Evolutionary conservation across 1,140 invertebrate genomes (phyloP).

Genomic region (Meloidogyne exigua): DNA sequence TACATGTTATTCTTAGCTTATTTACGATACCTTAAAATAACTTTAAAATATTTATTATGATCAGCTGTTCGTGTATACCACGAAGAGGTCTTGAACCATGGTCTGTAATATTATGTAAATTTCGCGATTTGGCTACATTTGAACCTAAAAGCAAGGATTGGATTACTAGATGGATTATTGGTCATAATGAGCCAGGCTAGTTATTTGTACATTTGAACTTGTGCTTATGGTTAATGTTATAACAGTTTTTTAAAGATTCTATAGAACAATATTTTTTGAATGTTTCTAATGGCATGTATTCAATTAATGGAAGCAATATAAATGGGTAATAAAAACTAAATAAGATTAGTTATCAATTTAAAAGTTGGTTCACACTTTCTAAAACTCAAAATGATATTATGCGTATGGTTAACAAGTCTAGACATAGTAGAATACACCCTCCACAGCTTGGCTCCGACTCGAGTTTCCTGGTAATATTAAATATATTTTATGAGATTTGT

Average conservation of each 20-base stretch:
- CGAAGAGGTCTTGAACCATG: constrained; percentile 55
- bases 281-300: constrained; percentile 58
- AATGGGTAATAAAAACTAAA: constrained; percentile 44
- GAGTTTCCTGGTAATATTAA: constrained; percentile 36
- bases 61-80: constrained; percentile 38
- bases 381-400: constrained; percentile 55
- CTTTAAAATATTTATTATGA: background rate
- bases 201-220: no score
- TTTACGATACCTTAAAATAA: background rate
- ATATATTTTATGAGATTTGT: no score
- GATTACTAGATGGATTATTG: constrained; percentile 52
- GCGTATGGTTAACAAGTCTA: constrained; percentile 43
- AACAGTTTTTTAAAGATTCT: constrained; percentile 37
- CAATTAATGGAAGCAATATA: constrained; percentile 55
- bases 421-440: background rate
- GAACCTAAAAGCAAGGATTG: constrained; percentile 52
- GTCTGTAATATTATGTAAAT: constrained; percentile 62
- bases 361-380: constrained; percentile 42
- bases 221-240: no score
- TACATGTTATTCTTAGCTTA: no score
- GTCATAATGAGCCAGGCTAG: constrained; percentile 5
- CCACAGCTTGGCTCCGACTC: constrained; percentile 35
- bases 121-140: constrained; percentile 44
- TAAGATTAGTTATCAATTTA: background rate
- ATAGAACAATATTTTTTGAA: constrained; percentile 52